Conservation (phyloP, 2,797 vertebrate species). For the Etheostoma perlongum region DNA sequence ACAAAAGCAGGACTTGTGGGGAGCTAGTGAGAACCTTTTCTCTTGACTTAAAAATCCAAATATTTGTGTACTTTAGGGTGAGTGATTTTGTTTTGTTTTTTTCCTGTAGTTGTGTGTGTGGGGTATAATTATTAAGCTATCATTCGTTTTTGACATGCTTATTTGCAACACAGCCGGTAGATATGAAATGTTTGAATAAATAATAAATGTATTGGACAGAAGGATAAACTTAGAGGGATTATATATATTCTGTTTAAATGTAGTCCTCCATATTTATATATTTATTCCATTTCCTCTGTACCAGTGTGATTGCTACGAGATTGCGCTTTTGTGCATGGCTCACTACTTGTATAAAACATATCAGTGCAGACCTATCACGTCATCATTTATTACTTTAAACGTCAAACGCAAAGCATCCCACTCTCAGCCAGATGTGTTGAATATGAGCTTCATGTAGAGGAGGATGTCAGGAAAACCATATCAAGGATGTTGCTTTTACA, state of each 20-base stretch:
- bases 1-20: conserved; percentile 59
- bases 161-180: conserved; percentile 81
- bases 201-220: conserved; percentile 44
- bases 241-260: conserved; percentile 69
- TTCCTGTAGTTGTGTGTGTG: conserved; percentile 65
- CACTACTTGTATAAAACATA: conserved; percentile 38
- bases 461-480: conserved; percentile 5
- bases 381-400: conserved; percentile 27
- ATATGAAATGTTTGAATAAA: conserved; percentile 70
- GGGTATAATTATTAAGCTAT: conserved; percentile 59
- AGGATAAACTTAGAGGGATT: conserved; percentile 60
- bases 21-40: conserved; percentile 69
- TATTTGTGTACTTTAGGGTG: conserved; percentile 81
- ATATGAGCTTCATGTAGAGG: conserved; percentile 32
- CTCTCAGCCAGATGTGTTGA: not conserved
- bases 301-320: conserved; percentile 55
- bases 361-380: conserved; percentile 20
- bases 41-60: conserved; percentile 78
- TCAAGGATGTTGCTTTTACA: conserved; percentile 5
- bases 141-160: conserved; percentile 63
- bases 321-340: conserved; percentile 62
- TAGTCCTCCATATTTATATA: conserved; percentile 69
- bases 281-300: conserved; percentile 37
- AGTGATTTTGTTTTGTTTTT: conserved; percentile 61
- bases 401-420: conserved; percentile 6